These are phyloP conservation scores for Cyclophora punctaria DNA, from an alignment of 2,888 invertebrate genomes.

Conservation along the genomic window DNA sequence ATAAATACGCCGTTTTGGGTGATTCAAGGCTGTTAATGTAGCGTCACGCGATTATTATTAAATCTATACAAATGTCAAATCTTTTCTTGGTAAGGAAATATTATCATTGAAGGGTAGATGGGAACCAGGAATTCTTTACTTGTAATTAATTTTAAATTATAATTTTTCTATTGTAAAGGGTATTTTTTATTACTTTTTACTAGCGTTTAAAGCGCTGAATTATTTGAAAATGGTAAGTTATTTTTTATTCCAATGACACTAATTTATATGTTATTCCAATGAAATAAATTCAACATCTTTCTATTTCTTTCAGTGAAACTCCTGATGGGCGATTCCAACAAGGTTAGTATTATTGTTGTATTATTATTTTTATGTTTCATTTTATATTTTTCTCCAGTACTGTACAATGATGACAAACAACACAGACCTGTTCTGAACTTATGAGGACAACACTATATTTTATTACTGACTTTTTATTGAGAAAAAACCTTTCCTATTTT, in stretches of 20 bases:
- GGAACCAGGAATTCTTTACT: conserved; percentile 50
- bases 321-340: not conserved
- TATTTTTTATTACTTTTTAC: conserved; percentile 34
- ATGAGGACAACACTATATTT: conserved; percentile 34
- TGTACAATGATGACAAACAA: conserved; percentile 30
- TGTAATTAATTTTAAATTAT: conserved; percentile 76
- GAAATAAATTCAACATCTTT: not conserved
- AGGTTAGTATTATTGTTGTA: not conserved
- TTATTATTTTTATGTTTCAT: not conserved
- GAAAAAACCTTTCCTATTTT: no score
- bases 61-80: conserved; percentile 18
- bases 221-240: conserved; percentile 29
- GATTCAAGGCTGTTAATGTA: conserved; percentile 36
- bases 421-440: conserved; percentile 58
- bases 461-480: conserved; percentile 15
- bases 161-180: conserved; percentile 67
- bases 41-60: conserved; percentile 19
- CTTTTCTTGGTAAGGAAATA: conserved; percentile 28
- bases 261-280: not conserved
- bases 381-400: no score
- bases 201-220: conserved; percentile 19
- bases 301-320: not conserved
- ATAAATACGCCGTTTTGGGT: conserved; percentile 27
- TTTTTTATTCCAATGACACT: not conserved
- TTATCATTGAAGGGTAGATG: conserved; percentile 38